A percentile compares a stretch with the other conserved stretches of the same genome.
Evolutionary conservation across 2,797 vertebrate species (phyloP).

Genomic region (Dermochelys coriacea): DNA sequence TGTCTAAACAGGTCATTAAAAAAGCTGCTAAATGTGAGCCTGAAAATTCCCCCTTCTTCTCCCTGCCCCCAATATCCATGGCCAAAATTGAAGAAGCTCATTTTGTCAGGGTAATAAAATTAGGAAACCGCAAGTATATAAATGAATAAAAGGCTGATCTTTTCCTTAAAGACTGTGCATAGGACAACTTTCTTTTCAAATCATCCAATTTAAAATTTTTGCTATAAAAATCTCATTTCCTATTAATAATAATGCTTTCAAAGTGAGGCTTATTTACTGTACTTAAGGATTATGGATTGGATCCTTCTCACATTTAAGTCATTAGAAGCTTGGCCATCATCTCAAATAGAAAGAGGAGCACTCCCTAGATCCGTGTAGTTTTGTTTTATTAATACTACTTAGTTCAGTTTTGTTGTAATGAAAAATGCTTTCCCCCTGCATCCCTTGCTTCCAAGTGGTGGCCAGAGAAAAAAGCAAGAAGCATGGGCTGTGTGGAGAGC

Average conservation of each 20-base stretch:
- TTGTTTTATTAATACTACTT: slow-evolving; percentile 33
- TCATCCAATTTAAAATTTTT: slow-evolving; percentile 47
- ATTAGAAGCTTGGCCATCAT: neutral
- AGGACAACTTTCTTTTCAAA: slow-evolving; percentile 41
- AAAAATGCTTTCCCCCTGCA: slow-evolving; percentile 26
- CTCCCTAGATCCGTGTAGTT: neutral
- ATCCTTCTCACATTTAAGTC: neutral
- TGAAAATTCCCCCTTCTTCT: slow-evolving; percentile 15
- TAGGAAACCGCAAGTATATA: slow-evolving; percentile 48
- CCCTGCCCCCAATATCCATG: slow-evolving; percentile 20
- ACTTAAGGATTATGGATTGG: neutral
- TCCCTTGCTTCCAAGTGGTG: slow-evolving; percentile 40
- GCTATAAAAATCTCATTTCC: slow-evolving; percentile 45
- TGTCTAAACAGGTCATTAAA: slow-evolving; percentile 54
- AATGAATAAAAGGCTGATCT: slow-evolving; percentile 59
- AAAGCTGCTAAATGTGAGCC: neutral
- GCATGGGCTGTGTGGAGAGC: slow-evolving; percentile 45
- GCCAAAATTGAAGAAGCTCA: slow-evolving; percentile 58
- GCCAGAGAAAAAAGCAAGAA: slow-evolving; percentile 57
- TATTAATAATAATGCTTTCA: slow-evolving; percentile 18
- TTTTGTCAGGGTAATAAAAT: slow-evolving; percentile 66
- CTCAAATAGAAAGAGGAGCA: neutral
- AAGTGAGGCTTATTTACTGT: slow-evolving; percentile 29
- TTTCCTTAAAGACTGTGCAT: slow-evolving; percentile 39
- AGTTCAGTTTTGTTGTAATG: slow-evolving; percentile 20